Base-by-base conservation (phyloP, 1,140 invertebrate species). In the Listronotus oregonensis region DNA sequence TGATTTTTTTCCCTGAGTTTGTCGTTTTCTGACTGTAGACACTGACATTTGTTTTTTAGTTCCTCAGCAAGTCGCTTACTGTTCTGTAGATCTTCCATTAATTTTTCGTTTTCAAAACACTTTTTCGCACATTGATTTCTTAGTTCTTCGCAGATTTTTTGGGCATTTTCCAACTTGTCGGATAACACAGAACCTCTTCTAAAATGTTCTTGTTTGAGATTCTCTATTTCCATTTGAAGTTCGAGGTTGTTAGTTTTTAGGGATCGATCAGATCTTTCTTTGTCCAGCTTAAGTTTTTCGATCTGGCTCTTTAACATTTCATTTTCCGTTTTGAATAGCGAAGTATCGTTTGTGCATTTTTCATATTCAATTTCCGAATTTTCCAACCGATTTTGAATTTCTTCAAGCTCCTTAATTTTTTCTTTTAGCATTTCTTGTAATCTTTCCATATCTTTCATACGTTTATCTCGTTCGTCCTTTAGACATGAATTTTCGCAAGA, bases 401-500 rank as follows among this genome's bases (percentile, higher is more conserved):
- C 21, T 32, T 11, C 40, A 14, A 55, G 1, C 6, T 39, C 14
- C 32, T 8, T 32, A 37, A 34, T 55, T 11, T 39, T 40, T 14
- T 14, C 18, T 6, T 6, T 9, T 10, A 43, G 9, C 11, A 18
- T 17, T 7, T 10, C 10, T 47, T 59, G 57, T 12, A 34, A 5
- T 8, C 8, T 27, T 32, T 47, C 44, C 9, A 49, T 1, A 9
- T 59, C 31, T 49, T 34, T 11, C 6, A 15, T 10, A 6, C 39
- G 32, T 39, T 6, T 1, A 11, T 56, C 43, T 15, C 12, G 18
- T 8, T 63, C 59, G 17, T 40, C 37, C 56, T 58, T 46, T 14
- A 62, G 18, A 17, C 15, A n/a, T 42, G n/a, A 21, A 46, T 60
- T 66, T 44, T 60, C 34, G 31, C 17, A n/a, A 6, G 43, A 51